A percentile compares a stretch with the other conserved stretches of the same genome.
phyloP scores from a whole-genome alignment of 2,113 vertebrate genomes.

The Tachycineta bicolor region DNA sequence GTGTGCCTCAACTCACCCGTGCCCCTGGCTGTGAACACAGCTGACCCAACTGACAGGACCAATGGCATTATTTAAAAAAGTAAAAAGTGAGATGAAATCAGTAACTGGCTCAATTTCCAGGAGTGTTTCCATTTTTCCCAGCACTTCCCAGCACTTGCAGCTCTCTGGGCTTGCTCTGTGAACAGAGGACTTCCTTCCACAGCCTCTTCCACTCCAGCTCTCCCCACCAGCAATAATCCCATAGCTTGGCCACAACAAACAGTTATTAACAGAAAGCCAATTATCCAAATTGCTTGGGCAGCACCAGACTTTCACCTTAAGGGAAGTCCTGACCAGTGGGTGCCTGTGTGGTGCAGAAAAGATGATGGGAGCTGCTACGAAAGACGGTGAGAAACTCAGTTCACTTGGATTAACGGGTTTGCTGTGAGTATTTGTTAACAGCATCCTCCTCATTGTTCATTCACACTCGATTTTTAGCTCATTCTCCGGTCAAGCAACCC shows the following conservation, averaged over 20 bases:
- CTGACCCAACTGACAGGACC: neutral
- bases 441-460: neutral
- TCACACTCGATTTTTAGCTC: constrained; percentile 1
- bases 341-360: neutral
- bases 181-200: neutral
- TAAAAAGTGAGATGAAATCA: neutral
- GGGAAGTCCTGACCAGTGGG: neutral
- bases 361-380: neutral
- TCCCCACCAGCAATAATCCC: neutral
- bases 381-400: neutral
- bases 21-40: neutral
- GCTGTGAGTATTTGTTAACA: neutral
- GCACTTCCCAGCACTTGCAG: neutral
- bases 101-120: neutral
- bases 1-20: neutral
- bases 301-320: neutral
- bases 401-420: neutral
- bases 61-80: neutral
- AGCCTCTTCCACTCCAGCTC: neutral
- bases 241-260: neutral
- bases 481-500: constrained; percentile 19
- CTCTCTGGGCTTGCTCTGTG: neutral
- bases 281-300: constrained; percentile 12
- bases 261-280: constrained; percentile 16
- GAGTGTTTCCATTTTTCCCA: neutral